A percentile compares a stretch with the other conserved stretches of the same genome.
phyloP scores from a whole-genome alignment of 1,140 invertebrate species.

The Drosophila bifasciata region DNA sequence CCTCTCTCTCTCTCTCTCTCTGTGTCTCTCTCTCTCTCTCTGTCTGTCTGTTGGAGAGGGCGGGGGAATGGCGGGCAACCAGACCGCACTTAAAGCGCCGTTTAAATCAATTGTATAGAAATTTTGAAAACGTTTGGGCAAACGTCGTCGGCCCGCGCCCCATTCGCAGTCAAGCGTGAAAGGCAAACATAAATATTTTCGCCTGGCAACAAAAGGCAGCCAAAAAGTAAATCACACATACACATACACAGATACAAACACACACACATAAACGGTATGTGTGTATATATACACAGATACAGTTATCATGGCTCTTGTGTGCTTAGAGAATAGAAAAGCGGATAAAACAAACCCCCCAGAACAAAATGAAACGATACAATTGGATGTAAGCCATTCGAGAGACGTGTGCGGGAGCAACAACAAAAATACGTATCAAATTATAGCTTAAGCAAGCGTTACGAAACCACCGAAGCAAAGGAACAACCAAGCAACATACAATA shows the following conservation, averaged over 20 bases:
- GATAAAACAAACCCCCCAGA: conserved; percentile 46
- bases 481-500: conserved; percentile 53
- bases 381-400: conserved; percentile 64
- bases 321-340: conserved; percentile 67
- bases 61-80: not conserved
- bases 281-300: conserved; percentile 33
- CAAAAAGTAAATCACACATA: conserved; percentile 42
- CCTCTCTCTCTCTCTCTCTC: not conserved
- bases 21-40: conserved; percentile 4
- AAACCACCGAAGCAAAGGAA: conserved; percentile 44
- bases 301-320: conserved; percentile 63
- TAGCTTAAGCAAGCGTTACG: conserved; percentile 61
- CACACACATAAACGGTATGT: conserved; percentile 5
- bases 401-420: conserved; percentile 54
- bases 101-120: conserved; percentile 81
- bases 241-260: conserved; percentile 23
- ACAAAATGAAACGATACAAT: conserved; percentile 59
- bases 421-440: conserved; percentile 73
- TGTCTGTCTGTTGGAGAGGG: conserved; percentile 1
- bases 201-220: conserved; percentile 67
- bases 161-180: conserved; percentile 59
- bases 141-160: conserved; percentile 1
- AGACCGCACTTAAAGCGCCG: conserved; percentile 56
- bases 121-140: conserved; percentile 61
- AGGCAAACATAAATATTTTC: conserved; percentile 78